Conservation (phyloP, 2,888 invertebrate genomes). For the Poecilobothrus nobilitatus region DNA sequence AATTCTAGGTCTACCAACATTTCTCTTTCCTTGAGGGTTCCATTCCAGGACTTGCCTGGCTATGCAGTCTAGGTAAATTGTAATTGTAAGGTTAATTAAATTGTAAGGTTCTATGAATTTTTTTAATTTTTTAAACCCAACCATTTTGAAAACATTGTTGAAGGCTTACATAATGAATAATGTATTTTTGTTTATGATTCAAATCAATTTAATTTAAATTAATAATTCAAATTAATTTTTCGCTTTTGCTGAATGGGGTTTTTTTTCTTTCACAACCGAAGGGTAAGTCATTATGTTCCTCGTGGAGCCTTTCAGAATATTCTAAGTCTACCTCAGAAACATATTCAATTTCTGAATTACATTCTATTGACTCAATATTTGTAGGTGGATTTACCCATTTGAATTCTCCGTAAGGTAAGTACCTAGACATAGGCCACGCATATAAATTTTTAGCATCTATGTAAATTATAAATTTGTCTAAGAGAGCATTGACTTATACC, state of each 20-base stretch:
- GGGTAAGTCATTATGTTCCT: background rate
- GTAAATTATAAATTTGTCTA: too few species aligned
- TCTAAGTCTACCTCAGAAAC: background rate
- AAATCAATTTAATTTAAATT: too few species aligned
- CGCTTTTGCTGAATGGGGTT: background rate
- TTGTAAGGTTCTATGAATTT: background rate
- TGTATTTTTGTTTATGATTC: background rate
- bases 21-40: too few species aligned
- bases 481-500: background rate
- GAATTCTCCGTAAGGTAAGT: background rate
- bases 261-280: background rate
- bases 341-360: background rate
- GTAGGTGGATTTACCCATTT: background rate
- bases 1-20: too few species aligned
- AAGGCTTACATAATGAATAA: background rate
- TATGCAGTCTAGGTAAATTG: too few species aligned
- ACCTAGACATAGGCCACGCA: background rate
- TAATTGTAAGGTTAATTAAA: background rate
- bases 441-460: background rate
- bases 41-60: too few species aligned
- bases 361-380: background rate
- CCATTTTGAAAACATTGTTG: background rate
- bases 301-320: background rate
- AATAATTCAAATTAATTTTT: slow-evolving; percentile 1
- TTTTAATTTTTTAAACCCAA: background rate